Evolutionary conservation across 2,113 vertebrate genomes (phyloP), one percentile per base, ranked within the genome.

Genomic region (Syrmaticus mikado): DNA sequence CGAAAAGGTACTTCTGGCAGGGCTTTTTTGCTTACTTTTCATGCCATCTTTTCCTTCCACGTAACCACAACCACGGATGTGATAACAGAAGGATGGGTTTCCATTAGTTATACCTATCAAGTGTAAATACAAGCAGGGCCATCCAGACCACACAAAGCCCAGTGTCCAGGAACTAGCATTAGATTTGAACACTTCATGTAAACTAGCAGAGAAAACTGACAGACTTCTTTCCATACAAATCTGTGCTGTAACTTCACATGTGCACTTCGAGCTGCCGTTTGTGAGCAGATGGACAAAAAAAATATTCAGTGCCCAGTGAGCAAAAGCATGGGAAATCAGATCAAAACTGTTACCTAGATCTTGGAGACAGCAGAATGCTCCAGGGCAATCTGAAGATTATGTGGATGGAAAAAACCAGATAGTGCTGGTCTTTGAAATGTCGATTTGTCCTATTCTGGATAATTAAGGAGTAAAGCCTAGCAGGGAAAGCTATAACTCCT

Each of bases 221-320:
- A 85, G 68, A n/a, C 15, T 34, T 50, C 58, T 71, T 61, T 70
- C 48, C 4, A 3, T 53, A 66, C 67, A 62, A 96, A 91, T 50
- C 55, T 53, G 55, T 85, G 78, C 73, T 64, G n/a, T 34, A 36
- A 17, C 43, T 32, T 65, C 78, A 48, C 89, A 48, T 15, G 77
- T 28, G 48, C 85, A 48, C 57, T 20, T 53, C 66, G 41, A 85
- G 58, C 85, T 83, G 21, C 52, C 52, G 58, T 50, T 40, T 61
- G 60, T 53, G 76, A 94, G 92, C 94, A 91, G 78, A 86, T 66
- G 90, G 82, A 89, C 18, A 21, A 72, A 80, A 81, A 81, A 92
- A 93, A 87, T 62, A 95, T 74, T 75, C 93, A 72, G 68, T 1
- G 38, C 60, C 61, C 80, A 55, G 52, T 1, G 19, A 77, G 45